A percentile compares a stretch with the other conserved stretches of the same genome.
Conservation (phyloP, 2,888 invertebrate species). For the Acrobasis repandana region DNA sequence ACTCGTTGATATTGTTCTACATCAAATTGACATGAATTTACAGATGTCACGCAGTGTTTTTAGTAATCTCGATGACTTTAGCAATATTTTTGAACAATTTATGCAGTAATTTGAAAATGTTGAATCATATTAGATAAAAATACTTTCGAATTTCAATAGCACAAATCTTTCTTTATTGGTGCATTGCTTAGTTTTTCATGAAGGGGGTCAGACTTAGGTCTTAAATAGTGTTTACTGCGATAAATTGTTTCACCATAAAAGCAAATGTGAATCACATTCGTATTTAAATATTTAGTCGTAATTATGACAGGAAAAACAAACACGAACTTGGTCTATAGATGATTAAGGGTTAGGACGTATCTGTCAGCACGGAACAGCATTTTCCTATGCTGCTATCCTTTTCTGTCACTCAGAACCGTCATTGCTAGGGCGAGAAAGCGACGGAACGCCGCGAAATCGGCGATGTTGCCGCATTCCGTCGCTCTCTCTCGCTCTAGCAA, state of each 20-base stretch:
- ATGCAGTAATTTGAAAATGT: slow-evolving; percentile 17
- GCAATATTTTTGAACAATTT: slow-evolving; percentile 20
- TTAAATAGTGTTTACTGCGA: slow-evolving; percentile 10
- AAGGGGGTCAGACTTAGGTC: neutral
- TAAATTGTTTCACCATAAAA: neutral
- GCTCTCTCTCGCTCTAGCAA: no score
- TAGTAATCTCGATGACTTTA: slow-evolving; percentile 17
- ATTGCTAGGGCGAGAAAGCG: no score
- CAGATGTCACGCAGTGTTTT: slow-evolving; percentile 4
- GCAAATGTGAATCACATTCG: no score
- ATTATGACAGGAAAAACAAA: neutral
- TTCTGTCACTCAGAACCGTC: no score
- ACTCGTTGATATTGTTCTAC: slow-evolving; percentile 37
- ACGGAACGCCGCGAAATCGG: no score
- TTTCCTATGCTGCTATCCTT: no score
- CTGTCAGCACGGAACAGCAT: no score
- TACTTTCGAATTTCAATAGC: slow-evolving; percentile 38
- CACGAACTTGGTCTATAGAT: no score
- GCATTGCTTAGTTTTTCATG: slow-evolving; percentile 27
- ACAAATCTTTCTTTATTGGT: slow-evolving; percentile 41
- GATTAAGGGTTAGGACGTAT: no score
- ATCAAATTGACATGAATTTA: slow-evolving; percentile 11
- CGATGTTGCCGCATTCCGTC: no score
- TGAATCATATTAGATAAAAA: slow-evolving; percentile 25
- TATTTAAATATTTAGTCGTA: neutral